Evolutionary conservation across 1,140 invertebrate genomes (phyloP).

Genomic region (Trachymyrmex septentrionalis): DNA sequence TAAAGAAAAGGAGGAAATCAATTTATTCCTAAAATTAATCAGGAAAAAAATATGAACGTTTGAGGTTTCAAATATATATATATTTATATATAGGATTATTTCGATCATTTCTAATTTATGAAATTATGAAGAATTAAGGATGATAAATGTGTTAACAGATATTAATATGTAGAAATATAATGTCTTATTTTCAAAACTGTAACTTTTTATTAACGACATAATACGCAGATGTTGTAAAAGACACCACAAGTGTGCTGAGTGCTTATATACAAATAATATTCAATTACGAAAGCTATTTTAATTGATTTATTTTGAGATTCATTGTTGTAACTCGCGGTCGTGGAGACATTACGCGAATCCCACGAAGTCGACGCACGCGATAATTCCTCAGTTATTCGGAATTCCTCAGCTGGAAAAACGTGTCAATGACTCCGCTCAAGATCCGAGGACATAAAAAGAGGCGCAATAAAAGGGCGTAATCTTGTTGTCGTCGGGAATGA

Average conservation of each 20-base stretch:
- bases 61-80: background rate
- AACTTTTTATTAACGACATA: background rate
- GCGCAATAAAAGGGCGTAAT: constrained; percentile 25
- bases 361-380: constrained; percentile 34
- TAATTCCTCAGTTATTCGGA: constrained; percentile 48
- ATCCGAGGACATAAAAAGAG: constrained; percentile 38
- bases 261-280: background rate
- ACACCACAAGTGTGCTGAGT: background rate
- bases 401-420: constrained; percentile 50
- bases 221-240: background rate
- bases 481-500: constrained; percentile 60
- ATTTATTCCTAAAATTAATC: background rate
- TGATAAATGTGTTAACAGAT: background rate
- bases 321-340: background rate
- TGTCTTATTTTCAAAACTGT: background rate
- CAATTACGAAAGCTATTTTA: background rate
- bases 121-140: background rate
- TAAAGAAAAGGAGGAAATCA: background rate
- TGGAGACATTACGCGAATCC: constrained; percentile 41
- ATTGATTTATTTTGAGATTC: background rate
- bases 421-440: constrained; percentile 44
- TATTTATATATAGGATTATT: background rate
- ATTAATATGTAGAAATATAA: background rate
- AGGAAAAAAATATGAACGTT: background rate
- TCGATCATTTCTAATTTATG: background rate